A percentile compares a stretch with the other conserved stretches of the same genome.
Evolutionary conservation across 23 tunicate genomes (phyloP).

Genomic region (Oikopleura vanhoeffeni): DNA sequence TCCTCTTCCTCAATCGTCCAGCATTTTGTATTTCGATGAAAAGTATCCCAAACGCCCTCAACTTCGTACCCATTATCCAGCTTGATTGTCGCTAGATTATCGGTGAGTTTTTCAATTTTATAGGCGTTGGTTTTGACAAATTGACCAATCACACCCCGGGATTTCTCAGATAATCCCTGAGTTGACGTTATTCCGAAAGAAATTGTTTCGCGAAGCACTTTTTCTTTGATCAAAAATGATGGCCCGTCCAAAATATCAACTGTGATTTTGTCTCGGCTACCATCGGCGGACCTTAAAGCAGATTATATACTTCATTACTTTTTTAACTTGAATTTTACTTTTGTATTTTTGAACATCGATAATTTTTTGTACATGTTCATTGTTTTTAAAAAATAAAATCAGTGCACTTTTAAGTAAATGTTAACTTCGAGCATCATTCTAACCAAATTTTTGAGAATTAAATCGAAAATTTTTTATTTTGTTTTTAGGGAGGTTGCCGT

Average conservation of each 20-base stretch:
- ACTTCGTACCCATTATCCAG: background rate
- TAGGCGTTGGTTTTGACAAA: background rate
- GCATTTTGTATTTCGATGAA: background rate
- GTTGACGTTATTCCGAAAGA: background rate
- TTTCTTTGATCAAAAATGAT: background rate
- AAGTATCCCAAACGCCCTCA: background rate
- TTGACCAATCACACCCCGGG: constrained; percentile 8
- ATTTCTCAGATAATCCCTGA: background rate
- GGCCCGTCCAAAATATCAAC: background rate
- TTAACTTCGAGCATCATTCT: too few relatives aligned
- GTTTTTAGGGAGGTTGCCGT: too few relatives aligned
- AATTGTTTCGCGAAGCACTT: background rate
- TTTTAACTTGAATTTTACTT: too few relatives aligned
- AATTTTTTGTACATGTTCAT: too few relatives aligned
- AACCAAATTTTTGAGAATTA: too few relatives aligned
- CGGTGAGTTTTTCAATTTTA: background rate
- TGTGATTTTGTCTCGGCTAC: constrained; percentile 7
- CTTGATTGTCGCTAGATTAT: background rate
- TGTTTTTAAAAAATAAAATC: too few relatives aligned
- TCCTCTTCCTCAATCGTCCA: constrained; percentile 8
- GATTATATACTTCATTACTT: too few relatives aligned
- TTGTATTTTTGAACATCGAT: too few relatives aligned
- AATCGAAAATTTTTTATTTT: too few relatives aligned
- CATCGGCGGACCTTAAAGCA: background rate
- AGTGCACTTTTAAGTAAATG: too few relatives aligned